Evolutionary conservation across 2,797 vertebrate species (phyloP), one percentile per base, ranked within the genome.

Genomic region (Halcyon badia): DNA sequence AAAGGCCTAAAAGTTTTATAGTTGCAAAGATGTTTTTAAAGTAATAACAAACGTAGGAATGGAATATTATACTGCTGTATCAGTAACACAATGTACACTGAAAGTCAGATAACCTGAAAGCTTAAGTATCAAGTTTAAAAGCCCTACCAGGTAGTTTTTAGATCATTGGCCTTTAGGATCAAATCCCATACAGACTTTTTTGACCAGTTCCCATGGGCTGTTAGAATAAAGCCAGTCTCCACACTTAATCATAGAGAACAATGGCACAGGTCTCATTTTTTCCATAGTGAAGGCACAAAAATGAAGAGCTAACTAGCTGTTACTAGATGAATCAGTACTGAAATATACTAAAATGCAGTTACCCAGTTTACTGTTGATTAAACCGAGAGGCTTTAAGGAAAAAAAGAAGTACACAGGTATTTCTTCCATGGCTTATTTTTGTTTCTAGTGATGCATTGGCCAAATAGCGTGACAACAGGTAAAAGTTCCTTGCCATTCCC

Each of bases 231-330:
- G 77, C 72, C 49, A 83, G 62, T 30, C 70, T 76, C 58, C 51
- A 56, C 77, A 79, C 39, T 92, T 92, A 90, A 96, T 86, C 80
- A 77, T 31, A 69, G 1, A 60, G 51, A 96, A 90, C 54, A 90
- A 89, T 54, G 37, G 61, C 41, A 87, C 28, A 60, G 25, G 49
- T 87, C 73, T 91, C 26, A 48, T 76, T 94, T 95, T 86, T 91
- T 78, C 46, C 37, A 86, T 41, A 72, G 21, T 44, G 33, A 87
- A 80, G 54, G 52, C 49, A 83, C 33, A 85, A 90, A 90, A 93
- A 82, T 51, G 11, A 94, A 90, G 57, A 95, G 30, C 61, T 90
- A 91, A 93, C 37, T 88, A 93, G 65, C 41, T 94, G 37, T 81
- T 88, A 66, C 30, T 42, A 41, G 17, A 71, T 69, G 54, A 88